phyloP scores from a whole-genome alignment of 64 coral and sea anemone genomes.

The Pocillopora verrucosa region DNA sequence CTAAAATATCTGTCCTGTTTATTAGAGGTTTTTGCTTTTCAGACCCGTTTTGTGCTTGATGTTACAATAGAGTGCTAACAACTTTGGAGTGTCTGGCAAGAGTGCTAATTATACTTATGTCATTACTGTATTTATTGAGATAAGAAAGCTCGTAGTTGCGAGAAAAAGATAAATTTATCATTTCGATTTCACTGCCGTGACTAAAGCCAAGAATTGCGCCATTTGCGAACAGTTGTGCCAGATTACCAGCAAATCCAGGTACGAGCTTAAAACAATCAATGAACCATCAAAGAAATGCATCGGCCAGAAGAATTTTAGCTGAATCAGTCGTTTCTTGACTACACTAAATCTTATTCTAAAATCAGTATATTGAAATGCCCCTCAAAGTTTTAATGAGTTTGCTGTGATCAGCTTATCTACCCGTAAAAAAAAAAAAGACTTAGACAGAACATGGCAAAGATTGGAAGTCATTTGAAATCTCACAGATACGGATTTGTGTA shows the following conservation, averaged over 20 bases:
- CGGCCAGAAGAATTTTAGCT: background rate
- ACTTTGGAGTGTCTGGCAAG: background rate
- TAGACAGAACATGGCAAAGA: no score
- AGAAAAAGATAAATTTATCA: background rate
- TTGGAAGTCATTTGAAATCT: no score
- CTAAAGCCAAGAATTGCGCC: background rate
- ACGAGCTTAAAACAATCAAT: background rate
- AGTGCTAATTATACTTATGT: conserved; percentile 28
- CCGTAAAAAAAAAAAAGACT: no score
- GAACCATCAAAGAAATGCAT: background rate
- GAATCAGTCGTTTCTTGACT: no score
- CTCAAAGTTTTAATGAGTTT: no score
- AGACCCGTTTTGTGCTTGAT: background rate
- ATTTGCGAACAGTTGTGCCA: background rate
- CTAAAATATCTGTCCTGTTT: background rate
- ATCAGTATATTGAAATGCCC: no score
- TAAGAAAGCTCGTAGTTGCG: background rate
- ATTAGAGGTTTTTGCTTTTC: background rate
- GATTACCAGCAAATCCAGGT: background rate
- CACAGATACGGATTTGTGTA: no score
- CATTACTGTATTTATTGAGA: background rate
- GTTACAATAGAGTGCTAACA: conserved; percentile 42
- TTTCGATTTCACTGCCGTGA: background rate
- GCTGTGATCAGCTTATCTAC: no score
- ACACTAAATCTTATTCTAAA: no score